Conservation (phyloP, 2,888 invertebrate species). For the Eristalis arbustorum region DNA sequence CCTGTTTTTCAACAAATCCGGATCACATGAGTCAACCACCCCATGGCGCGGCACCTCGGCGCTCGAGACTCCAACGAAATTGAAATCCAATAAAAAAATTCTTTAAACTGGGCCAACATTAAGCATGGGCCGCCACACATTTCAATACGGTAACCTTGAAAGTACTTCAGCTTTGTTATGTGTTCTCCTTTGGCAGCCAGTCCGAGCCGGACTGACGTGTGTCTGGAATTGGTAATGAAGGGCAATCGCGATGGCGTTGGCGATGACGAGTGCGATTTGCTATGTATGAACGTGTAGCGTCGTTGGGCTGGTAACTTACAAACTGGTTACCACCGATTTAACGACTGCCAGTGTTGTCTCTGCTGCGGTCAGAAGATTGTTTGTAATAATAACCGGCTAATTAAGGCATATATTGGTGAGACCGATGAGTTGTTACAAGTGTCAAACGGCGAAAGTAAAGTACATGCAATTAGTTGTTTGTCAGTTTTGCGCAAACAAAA, state of each 20-base stretch:
- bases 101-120: slow-evolving; percentile 22
- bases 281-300: not conserved
- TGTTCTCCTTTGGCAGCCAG: slow-evolving; percentile 3
- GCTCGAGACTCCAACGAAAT: not conserved
- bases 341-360: slow-evolving; percentile 1
- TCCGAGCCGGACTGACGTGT: slow-evolving; percentile 4
- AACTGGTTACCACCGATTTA: slow-evolving; percentile 4
- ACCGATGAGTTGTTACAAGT: no score
- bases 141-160: slow-evolving; percentile 43
- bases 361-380: not conserved
- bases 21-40: slow-evolving; percentile 50
- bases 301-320: slow-evolving; percentile 4
- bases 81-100: slow-evolving; percentile 13
- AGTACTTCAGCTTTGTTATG: slow-evolving; percentile 12
- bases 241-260: slow-evolving; percentile 14
- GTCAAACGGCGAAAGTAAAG: no score
- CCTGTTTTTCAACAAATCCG: slow-evolving; percentile 6
- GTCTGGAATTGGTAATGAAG: slow-evolving; percentile 22
- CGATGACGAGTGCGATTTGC: slow-evolving; percentile 23
- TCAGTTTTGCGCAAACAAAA: no score
- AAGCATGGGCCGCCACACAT: not conserved
- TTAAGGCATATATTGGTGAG: slow-evolving; percentile 5
- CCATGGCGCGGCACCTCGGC: not conserved
- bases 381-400: slow-evolving; percentile 26
- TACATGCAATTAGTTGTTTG: no score